Percentiles rank a stretch among this genome's conserved stretches.
These are phyloP conservation scores for Aspidoscelis tigris DNA, from an alignment of 2,113 vertebrate genomes.

Conservation along the genomic window DNA sequence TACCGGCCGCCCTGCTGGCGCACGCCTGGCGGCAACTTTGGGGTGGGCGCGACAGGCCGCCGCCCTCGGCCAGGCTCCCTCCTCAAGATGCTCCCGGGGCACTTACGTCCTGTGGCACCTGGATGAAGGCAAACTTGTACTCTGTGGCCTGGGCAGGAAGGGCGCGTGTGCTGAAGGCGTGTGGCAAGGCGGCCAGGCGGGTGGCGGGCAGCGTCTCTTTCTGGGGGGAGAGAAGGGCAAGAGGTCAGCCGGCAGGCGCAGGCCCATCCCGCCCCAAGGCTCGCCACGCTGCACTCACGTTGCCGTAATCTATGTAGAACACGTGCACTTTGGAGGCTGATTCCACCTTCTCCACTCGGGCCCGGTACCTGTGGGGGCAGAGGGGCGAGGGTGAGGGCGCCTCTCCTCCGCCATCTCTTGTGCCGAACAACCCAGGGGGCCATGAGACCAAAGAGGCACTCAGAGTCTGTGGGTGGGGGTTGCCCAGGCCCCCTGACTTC, in stretches of 20 bases:
- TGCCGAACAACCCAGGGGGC: background rate
- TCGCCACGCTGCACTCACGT: conserved; percentile 81
- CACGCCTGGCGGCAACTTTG: background rate
- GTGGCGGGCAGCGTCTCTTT: conserved; percentile 87
- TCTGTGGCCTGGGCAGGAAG: conserved; percentile 91
- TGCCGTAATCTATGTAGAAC: conserved; percentile 98
- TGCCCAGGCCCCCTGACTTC: no score
- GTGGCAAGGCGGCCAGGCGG: conserved; percentile 86
- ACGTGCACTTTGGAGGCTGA: conserved; percentile 88
- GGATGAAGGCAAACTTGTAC: conserved; percentile 90
- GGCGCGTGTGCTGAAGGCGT: conserved; percentile 86
- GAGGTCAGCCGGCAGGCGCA: accelerated
- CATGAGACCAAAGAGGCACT: background rate
- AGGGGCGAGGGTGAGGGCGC: background rate
- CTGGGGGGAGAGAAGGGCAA: conserved; percentile 58
- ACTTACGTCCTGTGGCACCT: conserved; percentile 92
- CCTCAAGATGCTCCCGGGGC: no score
- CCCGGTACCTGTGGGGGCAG: conserved; percentile 84
- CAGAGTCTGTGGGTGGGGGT: background rate
- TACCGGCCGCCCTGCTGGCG: background rate
- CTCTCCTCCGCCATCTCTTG: background rate
- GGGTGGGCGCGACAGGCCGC: no score
- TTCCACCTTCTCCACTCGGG: conserved; percentile 93
- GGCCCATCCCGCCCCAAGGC: background rate
- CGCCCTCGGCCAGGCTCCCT: background rate